Conservation (phyloP, 2,797 vertebrate genomes). For the Lacerta agilis region DNA sequence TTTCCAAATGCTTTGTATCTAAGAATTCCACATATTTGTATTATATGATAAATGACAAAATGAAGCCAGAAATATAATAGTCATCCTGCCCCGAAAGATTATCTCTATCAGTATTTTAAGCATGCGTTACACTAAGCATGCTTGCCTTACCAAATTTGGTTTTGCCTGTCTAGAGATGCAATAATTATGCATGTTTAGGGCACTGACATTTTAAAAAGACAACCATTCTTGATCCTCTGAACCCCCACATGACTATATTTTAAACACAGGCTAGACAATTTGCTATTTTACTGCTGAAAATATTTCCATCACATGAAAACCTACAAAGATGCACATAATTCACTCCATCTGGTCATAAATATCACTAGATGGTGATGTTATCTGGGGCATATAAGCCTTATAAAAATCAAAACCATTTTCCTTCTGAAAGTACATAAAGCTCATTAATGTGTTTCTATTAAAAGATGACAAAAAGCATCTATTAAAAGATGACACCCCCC, state of each 20-base stretch:
- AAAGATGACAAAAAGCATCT: conserved; percentile 39
- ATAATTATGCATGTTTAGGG: background rate
- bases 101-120: background rate
- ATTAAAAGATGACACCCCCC: too few species aligned
- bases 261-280: conserved; percentile 19
- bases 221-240: conserved; percentile 24
- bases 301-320: conserved; percentile 6
- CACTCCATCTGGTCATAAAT: conserved; percentile 17
- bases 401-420: conserved; percentile 49
- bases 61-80: conserved; percentile 60
- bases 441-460: conserved; percentile 9
- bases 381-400: background rate
- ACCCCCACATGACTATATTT: conserved; percentile 44
- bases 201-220: conserved; percentile 10
- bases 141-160: conserved; percentile 17
- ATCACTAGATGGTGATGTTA: background rate
- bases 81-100: conserved; percentile 37
- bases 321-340: conserved; percentile 10
- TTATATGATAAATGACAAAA: conserved; percentile 72
- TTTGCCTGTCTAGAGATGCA: conserved; percentile 37
- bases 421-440: conserved; percentile 29
- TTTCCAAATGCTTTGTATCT: conserved; percentile 77
- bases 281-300: conserved; percentile 27
- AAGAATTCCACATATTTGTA: conserved; percentile 76
- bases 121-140: conserved; percentile 6